Conservation (phyloP, 1,140 invertebrate genomes). For the Oreohelix idahoensis region DNA sequence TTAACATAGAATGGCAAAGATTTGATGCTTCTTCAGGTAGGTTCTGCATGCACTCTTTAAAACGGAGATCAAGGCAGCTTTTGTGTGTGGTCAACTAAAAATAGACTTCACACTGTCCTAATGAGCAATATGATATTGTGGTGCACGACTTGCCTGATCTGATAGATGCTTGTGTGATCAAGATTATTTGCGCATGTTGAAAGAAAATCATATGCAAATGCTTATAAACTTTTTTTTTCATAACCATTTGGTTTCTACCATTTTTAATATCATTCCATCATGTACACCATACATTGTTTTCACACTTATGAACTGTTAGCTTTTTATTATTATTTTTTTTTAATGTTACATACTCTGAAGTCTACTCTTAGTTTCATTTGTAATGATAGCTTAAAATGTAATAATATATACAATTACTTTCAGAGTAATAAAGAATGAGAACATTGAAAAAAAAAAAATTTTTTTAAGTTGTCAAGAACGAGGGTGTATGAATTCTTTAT, state of each 20-base stretch:
- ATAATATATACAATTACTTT: background rate
- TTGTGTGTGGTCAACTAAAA: background rate
- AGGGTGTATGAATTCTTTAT: too few relatives aligned
- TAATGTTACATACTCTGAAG: background rate
- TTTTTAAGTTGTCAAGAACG: too few relatives aligned
- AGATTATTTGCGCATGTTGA: background rate
- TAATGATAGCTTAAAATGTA: background rate
- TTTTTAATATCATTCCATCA: slow-evolving; percentile 8
- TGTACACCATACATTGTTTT: background rate
- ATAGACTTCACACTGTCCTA: background rate
- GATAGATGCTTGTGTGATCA: background rate
- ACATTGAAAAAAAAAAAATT: too few relatives aligned
- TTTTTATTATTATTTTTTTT: background rate
- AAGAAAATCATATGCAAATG: slow-evolving; percentile 9
- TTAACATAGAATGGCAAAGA: too few relatives aligned
- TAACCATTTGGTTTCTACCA: background rate
- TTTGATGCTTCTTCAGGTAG: background rate
- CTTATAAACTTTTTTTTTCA: background rate
- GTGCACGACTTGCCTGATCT: background rate
- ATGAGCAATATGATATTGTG: background rate
- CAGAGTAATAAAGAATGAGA: slow-evolving; percentile 9
- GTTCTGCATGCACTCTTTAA: background rate
- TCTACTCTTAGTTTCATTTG: background rate
- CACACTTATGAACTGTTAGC: background rate
- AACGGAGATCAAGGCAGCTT: background rate